These are phyloP conservation scores for Forpus xanthops DNA, from an alignment of 2,797 vertebrate genomes.

Conservation along the genomic window DNA sequence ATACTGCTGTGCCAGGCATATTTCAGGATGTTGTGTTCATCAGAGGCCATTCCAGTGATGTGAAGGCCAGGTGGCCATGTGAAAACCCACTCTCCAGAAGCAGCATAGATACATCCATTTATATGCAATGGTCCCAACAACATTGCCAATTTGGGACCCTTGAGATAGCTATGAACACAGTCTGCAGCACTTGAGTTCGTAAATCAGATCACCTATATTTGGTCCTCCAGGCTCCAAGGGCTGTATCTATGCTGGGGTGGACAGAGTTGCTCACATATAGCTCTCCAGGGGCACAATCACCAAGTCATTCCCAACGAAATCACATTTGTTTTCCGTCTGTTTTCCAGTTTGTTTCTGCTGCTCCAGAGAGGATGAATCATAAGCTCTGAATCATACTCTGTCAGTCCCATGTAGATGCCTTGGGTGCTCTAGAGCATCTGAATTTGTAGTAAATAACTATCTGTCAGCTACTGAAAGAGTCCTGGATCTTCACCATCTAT, in stretches of 20 bases:
- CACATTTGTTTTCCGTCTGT: neutral
- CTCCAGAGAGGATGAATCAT: neutral
- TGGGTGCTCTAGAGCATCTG: neutral
- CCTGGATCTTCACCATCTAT: neutral
- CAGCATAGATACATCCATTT: neutral
- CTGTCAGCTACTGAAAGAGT: neutral
- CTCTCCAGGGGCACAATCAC: neutral
- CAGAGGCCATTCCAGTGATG: neutral
- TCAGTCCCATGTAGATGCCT: neutral
- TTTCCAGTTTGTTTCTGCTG: neutral
- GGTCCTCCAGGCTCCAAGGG: neutral
- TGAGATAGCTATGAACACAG: neutral
- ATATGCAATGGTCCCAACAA: neutral
- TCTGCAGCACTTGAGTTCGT: neutral
- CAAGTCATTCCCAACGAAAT: neutral
- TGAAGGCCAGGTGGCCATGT: neutral
- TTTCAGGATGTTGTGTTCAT: neutral
- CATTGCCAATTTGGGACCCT: neutral
- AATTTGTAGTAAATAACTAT: neutral
- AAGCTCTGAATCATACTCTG: neutral
- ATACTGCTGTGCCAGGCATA: accelerated
- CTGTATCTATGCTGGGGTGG: neutral
- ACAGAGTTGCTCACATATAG: neutral
- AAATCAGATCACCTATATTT: neutral
- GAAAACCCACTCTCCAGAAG: neutral